Conservation (phyloP, 2,797 vertebrate genomes). For the Gymnoscopelus braueri region DNA sequence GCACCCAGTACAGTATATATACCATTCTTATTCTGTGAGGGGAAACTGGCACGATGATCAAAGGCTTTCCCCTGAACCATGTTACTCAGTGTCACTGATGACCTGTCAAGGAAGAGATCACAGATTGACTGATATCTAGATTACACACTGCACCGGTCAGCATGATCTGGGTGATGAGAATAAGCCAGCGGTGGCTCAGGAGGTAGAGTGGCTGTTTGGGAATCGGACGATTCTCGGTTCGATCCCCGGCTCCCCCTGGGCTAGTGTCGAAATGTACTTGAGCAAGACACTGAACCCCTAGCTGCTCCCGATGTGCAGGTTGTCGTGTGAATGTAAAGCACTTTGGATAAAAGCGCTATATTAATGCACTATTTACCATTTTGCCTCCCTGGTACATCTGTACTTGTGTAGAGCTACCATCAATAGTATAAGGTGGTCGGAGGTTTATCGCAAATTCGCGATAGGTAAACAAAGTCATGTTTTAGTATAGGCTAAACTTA, state of each 20-base stretch:
- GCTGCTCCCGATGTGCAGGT: too few species aligned
- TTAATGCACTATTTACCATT: too few species aligned
- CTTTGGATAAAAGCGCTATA: too few species aligned
- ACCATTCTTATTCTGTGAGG: constrained; percentile 48
- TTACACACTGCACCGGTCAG: constrained; percentile 47
- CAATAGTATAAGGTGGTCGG: constrained; percentile 35
- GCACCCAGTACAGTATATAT: constrained; percentile 33
- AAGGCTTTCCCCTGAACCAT: constrained; percentile 63
- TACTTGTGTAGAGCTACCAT: constrained; percentile 28
- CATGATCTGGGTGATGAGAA: constrained; percentile 35
- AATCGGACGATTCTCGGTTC: too few species aligned
- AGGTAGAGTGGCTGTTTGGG: too few species aligned
- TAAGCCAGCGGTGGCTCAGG: not conserved
- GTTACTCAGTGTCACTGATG: constrained; percentile 68
- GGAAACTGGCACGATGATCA: constrained; percentile 58
- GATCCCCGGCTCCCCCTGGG: too few species aligned
- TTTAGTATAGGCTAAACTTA: too few species aligned
- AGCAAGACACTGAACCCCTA: too few species aligned
- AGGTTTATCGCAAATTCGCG: constrained; percentile 36
- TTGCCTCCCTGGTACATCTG: constrained; percentile 34
- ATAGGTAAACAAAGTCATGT: constrained; percentile 18
- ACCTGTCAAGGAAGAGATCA: constrained; percentile 44
- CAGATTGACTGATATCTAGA: constrained; percentile 25
- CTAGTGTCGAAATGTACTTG: too few species aligned
- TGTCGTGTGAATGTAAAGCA: too few species aligned